A percentile compares a stretch with the other conserved stretches of the same genome.
Conservation (phyloP, 1,140 invertebrate genomes). For the Sycophila sp. region DNA sequence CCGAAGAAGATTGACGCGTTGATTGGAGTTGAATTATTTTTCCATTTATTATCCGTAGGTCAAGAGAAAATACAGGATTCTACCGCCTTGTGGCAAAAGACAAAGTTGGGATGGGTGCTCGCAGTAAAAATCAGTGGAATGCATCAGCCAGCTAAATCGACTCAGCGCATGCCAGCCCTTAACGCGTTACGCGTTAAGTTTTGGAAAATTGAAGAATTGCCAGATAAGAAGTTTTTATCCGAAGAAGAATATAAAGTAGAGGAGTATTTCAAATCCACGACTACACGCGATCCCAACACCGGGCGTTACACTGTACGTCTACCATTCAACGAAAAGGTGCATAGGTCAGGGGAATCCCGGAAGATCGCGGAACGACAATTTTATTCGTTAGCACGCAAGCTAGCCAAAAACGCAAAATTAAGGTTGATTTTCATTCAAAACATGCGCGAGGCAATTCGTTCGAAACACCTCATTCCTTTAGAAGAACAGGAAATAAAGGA, state of each 20-base stretch:
- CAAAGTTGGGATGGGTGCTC: constrained; percentile 19
- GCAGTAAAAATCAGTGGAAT: neutral
- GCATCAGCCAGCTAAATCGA: neutral
- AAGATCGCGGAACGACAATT: constrained; percentile 26
- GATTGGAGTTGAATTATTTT: neutral
- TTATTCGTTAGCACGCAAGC: constrained; percentile 31
- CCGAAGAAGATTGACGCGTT: neutral
- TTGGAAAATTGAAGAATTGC: neutral
- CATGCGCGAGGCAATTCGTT: constrained; percentile 53
- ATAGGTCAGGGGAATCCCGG: constrained; percentile 41
- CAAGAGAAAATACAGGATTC: constrained; percentile 13
- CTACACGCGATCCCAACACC: constrained; percentile 12
- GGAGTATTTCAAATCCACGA: neutral
- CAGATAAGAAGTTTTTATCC: neutral
- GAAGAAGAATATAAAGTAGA: neutral
- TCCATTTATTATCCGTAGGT: neutral
- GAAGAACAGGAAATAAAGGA: neutral
- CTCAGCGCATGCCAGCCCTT: neutral
- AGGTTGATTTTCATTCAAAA: constrained; percentile 48
- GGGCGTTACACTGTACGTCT: constrained; percentile 44
- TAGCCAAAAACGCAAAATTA: constrained; percentile 40
- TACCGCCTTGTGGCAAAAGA: constrained; percentile 26
- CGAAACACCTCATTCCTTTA: constrained; percentile 53
- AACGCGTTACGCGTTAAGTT: neutral
- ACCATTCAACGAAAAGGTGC: constrained; percentile 40